phyloP scores from a whole-genome alignment of 2,113 vertebrate genomes.

The Hemiprocne comata region DNA sequence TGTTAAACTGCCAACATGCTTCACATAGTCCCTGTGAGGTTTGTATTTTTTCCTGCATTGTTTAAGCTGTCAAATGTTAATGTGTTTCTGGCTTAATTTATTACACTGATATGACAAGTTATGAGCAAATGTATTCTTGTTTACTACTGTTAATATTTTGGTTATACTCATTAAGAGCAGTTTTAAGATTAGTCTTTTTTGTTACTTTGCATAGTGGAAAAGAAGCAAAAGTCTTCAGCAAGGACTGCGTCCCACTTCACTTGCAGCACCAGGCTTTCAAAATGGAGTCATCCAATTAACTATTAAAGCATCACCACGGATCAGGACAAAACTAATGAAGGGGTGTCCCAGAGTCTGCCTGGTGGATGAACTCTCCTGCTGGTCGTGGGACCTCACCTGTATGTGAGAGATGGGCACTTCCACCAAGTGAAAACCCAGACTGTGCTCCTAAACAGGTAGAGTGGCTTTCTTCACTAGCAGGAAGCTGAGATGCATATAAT shows the following conservation, averaged over 20 bases:
- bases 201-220: slow-evolving; percentile 57
- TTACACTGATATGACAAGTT: slow-evolving; percentile 66
- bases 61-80: slow-evolving; percentile 74
- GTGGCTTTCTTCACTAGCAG: background rate
- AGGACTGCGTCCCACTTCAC: background rate
- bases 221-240: background rate
- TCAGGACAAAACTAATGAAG: background rate
- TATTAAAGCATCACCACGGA: background rate
- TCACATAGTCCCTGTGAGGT: slow-evolving; percentile 63
- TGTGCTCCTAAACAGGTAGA: background rate
- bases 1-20: slow-evolving; percentile 68
- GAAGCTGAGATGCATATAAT: background rate
- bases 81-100: slow-evolving; percentile 70
- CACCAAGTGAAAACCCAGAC: background rate
- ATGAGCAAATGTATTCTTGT: slow-evolving; percentile 59
- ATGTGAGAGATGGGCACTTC: background rate
- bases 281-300: background rate
- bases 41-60: slow-evolving; percentile 63
- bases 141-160: slow-evolving; percentile 67
- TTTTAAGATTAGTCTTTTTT: slow-evolving; percentile 76
- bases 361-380: background rate
- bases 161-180: slow-evolving; percentile 74
- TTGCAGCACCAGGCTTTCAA: background rate
- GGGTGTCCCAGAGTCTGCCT: background rate
- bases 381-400: background rate